Conservation (phyloP, 2,888 invertebrate genomes). For the Dilophus febrilis region DNA sequence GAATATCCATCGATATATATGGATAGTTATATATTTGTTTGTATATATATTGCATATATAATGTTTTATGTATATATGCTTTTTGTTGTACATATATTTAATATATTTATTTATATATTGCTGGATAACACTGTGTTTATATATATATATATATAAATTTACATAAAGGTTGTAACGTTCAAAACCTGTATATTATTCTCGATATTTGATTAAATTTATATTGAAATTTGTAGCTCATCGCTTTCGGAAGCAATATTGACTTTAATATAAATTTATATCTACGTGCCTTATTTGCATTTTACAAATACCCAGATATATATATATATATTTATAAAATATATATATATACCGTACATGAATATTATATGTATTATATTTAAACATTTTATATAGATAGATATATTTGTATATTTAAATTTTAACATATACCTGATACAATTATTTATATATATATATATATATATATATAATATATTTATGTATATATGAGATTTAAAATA, state of each 20-base stretch:
- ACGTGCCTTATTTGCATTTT: constrained; percentile 7
- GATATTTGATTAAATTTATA: constrained; percentile 7
- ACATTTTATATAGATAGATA: too few relatives aligned
- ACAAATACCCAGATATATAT: constrained; percentile 5
- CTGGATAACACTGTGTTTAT: neutral
- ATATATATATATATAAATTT: constrained; percentile 1
- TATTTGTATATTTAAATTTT: too few relatives aligned
- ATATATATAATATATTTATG: too few relatives aligned
- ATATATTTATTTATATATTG: neutral
- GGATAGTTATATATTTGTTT: neutral
- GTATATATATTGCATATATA: too few relatives aligned
- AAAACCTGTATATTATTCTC: constrained; percentile 7
- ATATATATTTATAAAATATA: too few relatives aligned
- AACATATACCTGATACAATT: too few relatives aligned
- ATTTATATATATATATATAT: too few relatives aligned
- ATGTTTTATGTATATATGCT: neutral
- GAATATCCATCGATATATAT: constrained; percentile 3
- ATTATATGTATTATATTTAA: too few relatives aligned
- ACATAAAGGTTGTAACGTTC: constrained; percentile 3
- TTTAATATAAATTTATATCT: constrained; percentile 7
- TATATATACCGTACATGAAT: too few relatives aligned
- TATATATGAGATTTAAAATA: too few relatives aligned
- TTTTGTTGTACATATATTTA: neutral
- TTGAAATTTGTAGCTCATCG: constrained; percentile 7
- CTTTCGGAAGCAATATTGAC: constrained; percentile 7